Percentiles rank a stretch among this genome's conserved stretches.
Evolutionary conservation across 2,888 invertebrate genomes (phyloP).

Genomic region (Lathronympha strigana): DNA sequence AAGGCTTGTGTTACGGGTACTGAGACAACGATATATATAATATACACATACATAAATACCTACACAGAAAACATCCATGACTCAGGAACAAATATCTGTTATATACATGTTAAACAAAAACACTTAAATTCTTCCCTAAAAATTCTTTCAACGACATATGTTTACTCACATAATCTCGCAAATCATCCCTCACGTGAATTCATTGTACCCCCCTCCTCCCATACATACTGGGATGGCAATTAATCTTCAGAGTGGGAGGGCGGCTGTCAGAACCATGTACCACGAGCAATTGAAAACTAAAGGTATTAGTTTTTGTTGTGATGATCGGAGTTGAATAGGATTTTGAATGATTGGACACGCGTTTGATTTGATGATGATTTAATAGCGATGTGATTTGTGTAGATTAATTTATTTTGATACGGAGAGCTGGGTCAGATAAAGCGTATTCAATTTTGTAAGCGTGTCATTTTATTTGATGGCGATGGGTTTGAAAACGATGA

Average conservation of each 20-base stretch:
- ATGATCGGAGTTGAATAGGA: constrained; percentile 5
- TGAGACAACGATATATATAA: too few relatives aligned
- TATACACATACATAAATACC: too few relatives aligned
- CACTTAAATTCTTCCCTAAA: neutral
- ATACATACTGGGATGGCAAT: constrained; percentile 6
- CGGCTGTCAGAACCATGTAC: constrained; percentile 8
- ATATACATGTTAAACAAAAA: neutral
- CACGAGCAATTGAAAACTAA: constrained; percentile 17
- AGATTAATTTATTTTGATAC: too few relatives aligned
- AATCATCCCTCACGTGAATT: constrained; percentile 21
- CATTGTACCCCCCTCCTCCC: constrained; percentile 5
- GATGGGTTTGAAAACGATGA: too few relatives aligned
- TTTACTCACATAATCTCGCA: constrained; percentile 7
- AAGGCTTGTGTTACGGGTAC: too few relatives aligned
- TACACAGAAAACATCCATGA: too few relatives aligned
- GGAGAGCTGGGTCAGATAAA: too few relatives aligned
- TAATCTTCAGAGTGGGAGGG: constrained; percentile 15
- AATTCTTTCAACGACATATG: constrained; percentile 2
- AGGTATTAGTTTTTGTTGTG: constrained; percentile 21
- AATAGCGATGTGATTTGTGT: neutral
- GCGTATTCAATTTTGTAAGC: too few relatives aligned
- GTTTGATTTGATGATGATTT: constrained; percentile 2
- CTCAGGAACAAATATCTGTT: too few relatives aligned
- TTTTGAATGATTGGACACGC: neutral
- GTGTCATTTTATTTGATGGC: too few relatives aligned